Percentiles rank a stretch among this genome's conserved stretches.
These are phyloP conservation scores for Brenthis daphne DNA, from an alignment of 2,888 invertebrate species.

Conservation along the genomic window DNA sequence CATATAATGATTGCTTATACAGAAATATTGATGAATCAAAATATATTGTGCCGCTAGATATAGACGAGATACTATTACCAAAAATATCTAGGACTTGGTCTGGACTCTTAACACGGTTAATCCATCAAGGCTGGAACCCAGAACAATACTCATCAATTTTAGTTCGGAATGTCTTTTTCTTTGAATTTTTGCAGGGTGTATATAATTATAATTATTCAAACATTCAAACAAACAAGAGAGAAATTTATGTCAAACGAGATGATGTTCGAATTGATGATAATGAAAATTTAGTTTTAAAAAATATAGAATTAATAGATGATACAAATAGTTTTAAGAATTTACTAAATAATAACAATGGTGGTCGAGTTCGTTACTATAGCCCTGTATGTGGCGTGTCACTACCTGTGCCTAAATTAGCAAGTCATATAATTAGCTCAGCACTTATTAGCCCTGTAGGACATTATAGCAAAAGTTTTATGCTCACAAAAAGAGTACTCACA, in stretches of 20 bases:
- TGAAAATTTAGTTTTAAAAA: constrained; percentile 51
- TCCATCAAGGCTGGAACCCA: constrained; percentile 65
- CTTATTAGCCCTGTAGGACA: constrained; percentile 84
- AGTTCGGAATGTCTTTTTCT: constrained; percentile 87
- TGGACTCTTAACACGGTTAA: constrained; percentile 77
- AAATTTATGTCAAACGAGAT: constrained; percentile 69
- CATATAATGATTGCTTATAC: constrained; percentile 91
- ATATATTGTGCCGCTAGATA: constrained; percentile 86
- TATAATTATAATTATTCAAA: constrained; percentile 49
- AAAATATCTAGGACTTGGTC: constrained; percentile 82
- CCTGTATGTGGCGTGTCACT: constrained; percentile 57
- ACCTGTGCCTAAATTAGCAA: constrained; percentile 68
- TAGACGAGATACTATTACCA: constrained; percentile 89
- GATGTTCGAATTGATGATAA: constrained; percentile 62
- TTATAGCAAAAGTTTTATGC: constrained; percentile 88
- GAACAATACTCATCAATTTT: constrained; percentile 83
- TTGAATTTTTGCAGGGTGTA: constrained; percentile 76
- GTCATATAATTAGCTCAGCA: constrained; percentile 79
- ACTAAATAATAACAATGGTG: constrained; percentile 41
- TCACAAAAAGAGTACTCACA: constrained; percentile 84
- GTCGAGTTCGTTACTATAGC: constrained; percentile 48
- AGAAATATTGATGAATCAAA: constrained; percentile 85
- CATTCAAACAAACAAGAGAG: constrained; percentile 50
- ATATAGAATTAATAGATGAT: constrained; percentile 61
- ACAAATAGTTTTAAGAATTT: constrained; percentile 44